Percentiles rank a stretch among this genome's conserved stretches.
Conservation (phyloP, 2,888 invertebrate species). For the Leucophora obtusa region DNA sequence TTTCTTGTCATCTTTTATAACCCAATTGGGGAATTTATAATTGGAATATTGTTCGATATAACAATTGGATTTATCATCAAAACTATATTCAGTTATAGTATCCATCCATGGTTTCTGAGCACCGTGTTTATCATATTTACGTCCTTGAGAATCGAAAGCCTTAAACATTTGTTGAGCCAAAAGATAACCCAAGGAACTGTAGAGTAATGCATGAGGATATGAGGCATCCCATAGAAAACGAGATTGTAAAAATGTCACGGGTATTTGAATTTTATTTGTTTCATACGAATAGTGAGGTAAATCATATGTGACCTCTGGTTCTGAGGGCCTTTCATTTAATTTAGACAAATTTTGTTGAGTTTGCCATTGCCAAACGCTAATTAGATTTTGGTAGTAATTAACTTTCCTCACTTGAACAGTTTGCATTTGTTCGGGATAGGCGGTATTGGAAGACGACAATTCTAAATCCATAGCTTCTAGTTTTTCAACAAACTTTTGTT, state of each 20-base stretch:
- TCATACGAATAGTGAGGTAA: constrained; percentile 71
- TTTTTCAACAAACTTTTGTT: constrained; percentile 71
- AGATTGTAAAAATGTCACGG: constrained; percentile 73
- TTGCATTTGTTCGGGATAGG: constrained; percentile 66
- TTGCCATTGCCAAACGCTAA: constrained; percentile 71
- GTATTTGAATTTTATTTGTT: constrained; percentile 72
- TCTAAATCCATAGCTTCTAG: constrained; percentile 71
- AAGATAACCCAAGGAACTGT: constrained; percentile 72
- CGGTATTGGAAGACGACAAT: constrained; percentile 68
- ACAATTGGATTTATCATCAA: constrained; percentile 70
- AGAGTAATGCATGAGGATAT: constrained; percentile 74
- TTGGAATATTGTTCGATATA: constrained; percentile 71
- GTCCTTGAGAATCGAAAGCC: constrained; percentile 73
- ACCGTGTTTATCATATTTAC: constrained; percentile 72
- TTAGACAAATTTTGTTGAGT: constrained; percentile 67
- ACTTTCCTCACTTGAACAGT: constrained; percentile 65
- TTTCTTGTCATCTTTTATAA: constrained; percentile 67
- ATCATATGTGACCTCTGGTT: constrained; percentile 63
- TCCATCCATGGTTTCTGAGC: constrained; percentile 75
- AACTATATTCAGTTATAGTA: constrained; percentile 67
- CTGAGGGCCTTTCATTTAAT: constrained; percentile 68
- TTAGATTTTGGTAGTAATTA: constrained; percentile 71
- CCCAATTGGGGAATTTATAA: constrained; percentile 69
- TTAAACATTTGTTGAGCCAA: constrained; percentile 74
- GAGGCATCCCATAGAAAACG: constrained; percentile 75